Evolutionary conservation across 2,888 invertebrate genomes (phyloP), one percentile per base, ranked within the genome.

Genomic region (Adineta ricciae): DNA sequence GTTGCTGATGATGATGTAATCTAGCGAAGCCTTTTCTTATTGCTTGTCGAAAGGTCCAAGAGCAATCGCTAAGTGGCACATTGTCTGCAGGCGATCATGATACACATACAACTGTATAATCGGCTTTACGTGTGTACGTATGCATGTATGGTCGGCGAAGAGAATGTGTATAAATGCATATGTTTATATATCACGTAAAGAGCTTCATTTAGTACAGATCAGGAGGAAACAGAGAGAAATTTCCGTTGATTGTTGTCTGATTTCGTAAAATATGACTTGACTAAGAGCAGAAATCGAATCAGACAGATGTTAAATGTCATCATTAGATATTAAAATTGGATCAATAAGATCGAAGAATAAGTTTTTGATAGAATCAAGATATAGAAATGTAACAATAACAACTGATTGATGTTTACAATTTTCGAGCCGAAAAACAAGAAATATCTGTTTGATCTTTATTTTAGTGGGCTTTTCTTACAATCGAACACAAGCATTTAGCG

Each of bases 51-150:
- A 64, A 64, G 64, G 64, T 64, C 64, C 64, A 64, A 64, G 64
- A 64, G 64, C 64, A 64, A 64, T 64, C 32, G 32, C 64, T 64
- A 64, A 64, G 64, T 64, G 64, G 64, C 64, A 64, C 64, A 64
- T 32, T 64, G 64, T 64, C 64, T 64, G 64, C 64, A 64, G 64
- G 64, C 64, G 64, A 64, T 64, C 64, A 64, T 64, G 64, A 64
- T 64, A 64, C 64, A 32, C 32, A 64, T 64, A 64, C 32, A 64
- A 64, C 32, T 16, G 19, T n/a, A 32, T 64, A 64, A 64, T 64
- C 64, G 64, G 64, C 32, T 64, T 64, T 64, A 64, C 64, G 64
- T 64, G 64, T 64, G 32, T 36, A 7, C 2, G 32, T 36, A 27
- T 4, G n/a, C 46, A 46, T n/a, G n/a, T 11, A 50, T 50, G 50